These are phyloP conservation scores for Sinelater perroti DNA, from an alignment of 2,888 invertebrate species.

Conservation along the genomic window DNA sequence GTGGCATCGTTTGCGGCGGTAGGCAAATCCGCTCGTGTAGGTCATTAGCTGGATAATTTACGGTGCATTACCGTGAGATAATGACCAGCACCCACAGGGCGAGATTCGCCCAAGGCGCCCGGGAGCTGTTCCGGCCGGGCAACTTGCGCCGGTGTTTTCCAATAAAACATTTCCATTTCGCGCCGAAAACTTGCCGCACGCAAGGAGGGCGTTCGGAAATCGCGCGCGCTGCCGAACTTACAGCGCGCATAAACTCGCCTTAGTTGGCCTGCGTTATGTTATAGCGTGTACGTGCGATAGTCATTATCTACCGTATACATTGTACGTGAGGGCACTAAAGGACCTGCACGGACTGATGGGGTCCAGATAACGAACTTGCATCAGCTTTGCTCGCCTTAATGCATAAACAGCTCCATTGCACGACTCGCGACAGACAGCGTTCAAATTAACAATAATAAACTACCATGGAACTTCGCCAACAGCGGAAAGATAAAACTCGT, in stretches of 20 bases:
- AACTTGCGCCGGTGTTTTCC: constrained; percentile 22
- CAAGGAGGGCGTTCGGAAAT: constrained; percentile 2
- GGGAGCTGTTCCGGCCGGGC: constrained; percentile 27
- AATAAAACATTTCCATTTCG: constrained; percentile 27
- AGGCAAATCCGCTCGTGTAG: constrained; percentile 41
- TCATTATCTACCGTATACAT: constrained; percentile 31
- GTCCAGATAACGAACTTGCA: constrained; percentile 34
- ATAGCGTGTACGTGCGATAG: constrained; percentile 30
- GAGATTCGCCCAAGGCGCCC: constrained; percentile 30
- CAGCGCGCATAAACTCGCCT: constrained; percentile 19
- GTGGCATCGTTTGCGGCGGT: constrained; percentile 35
- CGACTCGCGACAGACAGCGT: no score
- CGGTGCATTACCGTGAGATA: constrained; percentile 47
- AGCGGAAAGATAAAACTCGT: no score
- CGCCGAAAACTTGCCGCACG: not conserved
- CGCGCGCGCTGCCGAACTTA: not conserved
- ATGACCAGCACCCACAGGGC: constrained; percentile 45
- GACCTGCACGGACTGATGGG: constrained; percentile 21
- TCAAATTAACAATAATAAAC: no score
- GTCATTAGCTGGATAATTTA: constrained; percentile 50
- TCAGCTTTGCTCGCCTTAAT: constrained; percentile 28
- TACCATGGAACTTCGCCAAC: no score
- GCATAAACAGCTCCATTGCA: constrained; percentile 24
- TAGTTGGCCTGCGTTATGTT: constrained; percentile 23
- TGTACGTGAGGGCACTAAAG: constrained; percentile 36